Base-by-base conservation (phyloP, 1,140 invertebrate genomes). In the Trachymyrmex septentrionalis region DNA sequence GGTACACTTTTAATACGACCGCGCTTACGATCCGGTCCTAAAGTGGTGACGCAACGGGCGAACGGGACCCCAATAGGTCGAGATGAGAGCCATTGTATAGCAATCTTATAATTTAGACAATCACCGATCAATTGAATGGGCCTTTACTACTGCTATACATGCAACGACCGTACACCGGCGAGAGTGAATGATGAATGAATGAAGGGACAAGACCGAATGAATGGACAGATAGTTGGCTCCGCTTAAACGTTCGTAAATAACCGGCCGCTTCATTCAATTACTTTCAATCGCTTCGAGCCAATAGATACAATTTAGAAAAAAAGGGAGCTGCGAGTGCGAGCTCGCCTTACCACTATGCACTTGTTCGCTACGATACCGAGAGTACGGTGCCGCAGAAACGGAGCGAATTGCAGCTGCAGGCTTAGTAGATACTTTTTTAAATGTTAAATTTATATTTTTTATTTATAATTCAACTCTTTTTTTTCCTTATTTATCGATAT, bases 81-180 rank as follows among this genome's bases (percentile, higher is more conserved):
- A 95, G 94, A 95, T 95, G 95, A 95, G 94, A 95, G 94, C 95
- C 94, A 95, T 95, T 95, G 95, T 95, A 95, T 95, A 93, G 95
- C 95, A 95, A 95, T 95, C 95, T 95, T 95, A 95, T 95, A 95
- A 95, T 95, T 95, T 95, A 95, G 95, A 95, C 95, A 95, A 95
- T 95, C 95, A 95, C 95, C 94, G 95, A 95, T 95, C 95, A 95
- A 95, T 95, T 95, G 95, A 95, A 95, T 95, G 95, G 95, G 94
- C 94, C 93, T 95, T 95, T 95, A 95, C 95, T 95, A 95, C 93
- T 94, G 93, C 93, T 94, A 94, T 95, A 95, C 93, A 95, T 93
- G 94, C 93, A 94, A 91, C 93, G 92, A 91, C 92, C 93, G 92
- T 94, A 93, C 92, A 94, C 93, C 90, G 91, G 92, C 93, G 90